These are phyloP conservation scores for Petrocephalus microphthalmus DNA, from an alignment of 2,113 vertebrate species.

Conservation along the genomic window DNA sequence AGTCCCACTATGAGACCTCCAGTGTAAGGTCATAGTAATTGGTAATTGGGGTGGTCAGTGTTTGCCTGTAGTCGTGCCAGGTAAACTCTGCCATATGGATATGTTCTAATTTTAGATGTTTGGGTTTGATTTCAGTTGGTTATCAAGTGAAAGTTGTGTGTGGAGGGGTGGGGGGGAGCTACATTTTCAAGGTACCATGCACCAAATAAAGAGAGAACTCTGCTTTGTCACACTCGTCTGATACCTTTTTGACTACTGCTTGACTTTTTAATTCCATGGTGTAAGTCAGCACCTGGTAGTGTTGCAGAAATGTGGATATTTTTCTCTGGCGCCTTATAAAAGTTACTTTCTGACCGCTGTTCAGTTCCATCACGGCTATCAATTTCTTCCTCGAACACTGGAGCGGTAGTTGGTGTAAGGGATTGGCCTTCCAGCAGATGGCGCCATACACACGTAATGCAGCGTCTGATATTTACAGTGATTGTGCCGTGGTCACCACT, in stretches of 20 bases:
- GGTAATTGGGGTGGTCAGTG: not conserved
- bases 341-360: not conserved
- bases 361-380: not conserved
- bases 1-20: not conserved
- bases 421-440: not conserved
- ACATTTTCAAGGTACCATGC: not conserved
- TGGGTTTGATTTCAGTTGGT: not conserved
- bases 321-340: not conserved
- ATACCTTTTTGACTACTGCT: not conserved
- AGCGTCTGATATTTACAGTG: not conserved
- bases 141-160: not conserved
- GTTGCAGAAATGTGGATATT: slow-evolving; percentile 20
- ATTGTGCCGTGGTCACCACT: not conserved
- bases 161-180: not conserved
- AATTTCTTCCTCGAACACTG: not conserved
- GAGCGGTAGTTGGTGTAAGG: not conserved
- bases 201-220: not conserved
- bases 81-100: not conserved
- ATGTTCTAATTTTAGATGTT: not conserved
- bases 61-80: not conserved
- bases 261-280: not conserved
- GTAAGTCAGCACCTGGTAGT: slow-evolving; percentile 7
- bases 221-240: not conserved
- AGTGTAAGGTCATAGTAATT: not conserved
- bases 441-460: not conserved